Evolutionary conservation across 2,113 vertebrate species (phyloP).

Genomic region (Siniperca knerii): DNA sequence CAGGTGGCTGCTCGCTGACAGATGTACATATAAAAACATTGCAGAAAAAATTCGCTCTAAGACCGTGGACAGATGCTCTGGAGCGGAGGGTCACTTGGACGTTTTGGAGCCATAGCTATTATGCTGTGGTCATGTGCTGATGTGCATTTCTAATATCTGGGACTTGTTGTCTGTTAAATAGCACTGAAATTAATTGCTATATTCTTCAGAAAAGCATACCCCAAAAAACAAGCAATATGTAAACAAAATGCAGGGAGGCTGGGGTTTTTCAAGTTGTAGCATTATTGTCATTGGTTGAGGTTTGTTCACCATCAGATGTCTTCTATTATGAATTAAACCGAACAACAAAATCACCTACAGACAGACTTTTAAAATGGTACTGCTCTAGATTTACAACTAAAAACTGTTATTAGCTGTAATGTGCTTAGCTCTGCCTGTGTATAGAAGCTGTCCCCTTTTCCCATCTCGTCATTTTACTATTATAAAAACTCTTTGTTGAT

Average conservation of each 20-base stretch:
- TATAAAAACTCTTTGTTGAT: neutral
- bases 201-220: no score
- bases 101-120: neutral
- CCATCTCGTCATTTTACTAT: neutral
- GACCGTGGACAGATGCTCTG: neutral
- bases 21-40: neutral
- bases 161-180: no score
- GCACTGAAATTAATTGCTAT: no score
- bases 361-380: neutral
- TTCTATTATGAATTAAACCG: neutral
- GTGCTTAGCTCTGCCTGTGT: neutral
- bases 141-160: neutral
- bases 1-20: neutral
- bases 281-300: neutral
- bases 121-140: neutral
- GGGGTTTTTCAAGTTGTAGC: neutral
- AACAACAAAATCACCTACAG: neutral
- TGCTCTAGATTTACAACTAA: constrained; percentile 7
- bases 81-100: neutral
- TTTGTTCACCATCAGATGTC: neutral
- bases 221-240: neutral
- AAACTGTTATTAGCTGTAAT: neutral
- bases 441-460: neutral
- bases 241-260: no score
- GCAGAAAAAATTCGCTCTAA: no score